These are phyloP conservation scores for Ophioninae sp. DNA, from an alignment of 2,888 invertebrate genomes.

Conservation along the genomic window DNA sequence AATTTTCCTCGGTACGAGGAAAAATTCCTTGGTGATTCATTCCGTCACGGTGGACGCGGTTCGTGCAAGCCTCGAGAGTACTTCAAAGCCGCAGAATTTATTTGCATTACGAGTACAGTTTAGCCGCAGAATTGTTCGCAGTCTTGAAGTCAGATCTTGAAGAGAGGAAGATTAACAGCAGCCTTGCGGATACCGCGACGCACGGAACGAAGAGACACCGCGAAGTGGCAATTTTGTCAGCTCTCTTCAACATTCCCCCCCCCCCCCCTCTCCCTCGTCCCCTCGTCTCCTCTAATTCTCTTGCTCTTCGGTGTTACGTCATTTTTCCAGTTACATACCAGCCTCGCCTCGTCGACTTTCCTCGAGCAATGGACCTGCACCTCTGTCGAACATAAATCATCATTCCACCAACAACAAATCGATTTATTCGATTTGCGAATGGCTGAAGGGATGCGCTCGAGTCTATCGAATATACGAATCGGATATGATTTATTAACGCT, in stretches of 20 bases:
- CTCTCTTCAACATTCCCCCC: conserved; percentile 9
- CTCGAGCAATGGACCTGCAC: conserved; percentile 7
- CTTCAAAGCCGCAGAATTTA: conserved; percentile 50
- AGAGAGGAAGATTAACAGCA: conserved; percentile 42
- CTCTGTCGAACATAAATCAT: conserved; percentile 19
- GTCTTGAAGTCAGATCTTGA: conserved; percentile 33
- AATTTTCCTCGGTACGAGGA: neutral
- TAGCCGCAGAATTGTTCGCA: conserved; percentile 29
- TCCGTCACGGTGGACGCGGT: conserved; percentile 12
- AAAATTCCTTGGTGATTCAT: conserved; percentile 29
- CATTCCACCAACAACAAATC: conserved; percentile 12
- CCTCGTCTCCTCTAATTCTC: neutral
- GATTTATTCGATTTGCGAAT: conserved; percentile 23
- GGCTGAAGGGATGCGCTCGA: neutral
- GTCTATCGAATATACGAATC: neutral
- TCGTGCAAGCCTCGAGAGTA: neutral
- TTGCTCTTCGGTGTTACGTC: conserved; percentile 23
- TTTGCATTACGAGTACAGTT: conserved; percentile 39
- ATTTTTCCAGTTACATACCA: conserved; percentile 32
- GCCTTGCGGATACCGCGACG: conserved; percentile 8
- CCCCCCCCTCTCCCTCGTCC: conserved; percentile 6
- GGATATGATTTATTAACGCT: neutral
- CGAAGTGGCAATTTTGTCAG: conserved; percentile 54
- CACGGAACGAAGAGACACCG: conserved; percentile 33
- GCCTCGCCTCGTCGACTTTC: conserved; percentile 17